Conservation (phyloP, 2,797 vertebrate species). For the Artibeus jamaicensis region DNA sequence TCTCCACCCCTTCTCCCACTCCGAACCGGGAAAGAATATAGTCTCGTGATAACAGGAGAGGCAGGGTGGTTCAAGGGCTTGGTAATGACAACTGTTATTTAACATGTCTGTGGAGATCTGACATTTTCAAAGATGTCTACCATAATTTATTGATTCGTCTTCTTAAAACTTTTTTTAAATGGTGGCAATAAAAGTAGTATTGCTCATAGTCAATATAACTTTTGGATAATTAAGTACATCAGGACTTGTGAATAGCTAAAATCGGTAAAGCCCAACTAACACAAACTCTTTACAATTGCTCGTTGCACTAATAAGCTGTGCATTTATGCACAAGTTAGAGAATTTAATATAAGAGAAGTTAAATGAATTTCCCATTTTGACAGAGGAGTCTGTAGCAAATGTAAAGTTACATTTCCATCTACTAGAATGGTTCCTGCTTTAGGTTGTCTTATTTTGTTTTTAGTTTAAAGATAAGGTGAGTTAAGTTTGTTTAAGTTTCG, state of each 20-base stretch:
- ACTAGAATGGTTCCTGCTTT: neutral
- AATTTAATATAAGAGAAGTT: neutral
- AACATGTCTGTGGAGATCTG: neutral
- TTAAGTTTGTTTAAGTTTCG: neutral
- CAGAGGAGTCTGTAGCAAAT: neutral
- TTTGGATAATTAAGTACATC: neutral
- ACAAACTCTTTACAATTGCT: neutral
- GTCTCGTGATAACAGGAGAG: neutral
- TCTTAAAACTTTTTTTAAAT: neutral
- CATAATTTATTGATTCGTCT: neutral
- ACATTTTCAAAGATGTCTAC: neutral
- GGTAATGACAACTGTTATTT: neutral
- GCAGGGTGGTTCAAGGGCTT: neutral
- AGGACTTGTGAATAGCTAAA: neutral
- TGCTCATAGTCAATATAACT: neutral
- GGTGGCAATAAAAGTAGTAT: neutral
- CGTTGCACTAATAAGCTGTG: neutral
- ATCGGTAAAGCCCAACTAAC: neutral
- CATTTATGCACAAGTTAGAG: neutral
- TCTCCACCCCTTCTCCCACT: neutral
- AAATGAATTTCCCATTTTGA: neutral
- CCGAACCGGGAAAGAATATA: neutral
- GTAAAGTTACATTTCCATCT: neutral
- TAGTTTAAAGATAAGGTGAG: neutral
- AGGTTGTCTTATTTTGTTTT: neutral